Evolutionary conservation across 1,140 invertebrate species (phyloP).

Genomic region (Eupeodes corollae): DNA sequence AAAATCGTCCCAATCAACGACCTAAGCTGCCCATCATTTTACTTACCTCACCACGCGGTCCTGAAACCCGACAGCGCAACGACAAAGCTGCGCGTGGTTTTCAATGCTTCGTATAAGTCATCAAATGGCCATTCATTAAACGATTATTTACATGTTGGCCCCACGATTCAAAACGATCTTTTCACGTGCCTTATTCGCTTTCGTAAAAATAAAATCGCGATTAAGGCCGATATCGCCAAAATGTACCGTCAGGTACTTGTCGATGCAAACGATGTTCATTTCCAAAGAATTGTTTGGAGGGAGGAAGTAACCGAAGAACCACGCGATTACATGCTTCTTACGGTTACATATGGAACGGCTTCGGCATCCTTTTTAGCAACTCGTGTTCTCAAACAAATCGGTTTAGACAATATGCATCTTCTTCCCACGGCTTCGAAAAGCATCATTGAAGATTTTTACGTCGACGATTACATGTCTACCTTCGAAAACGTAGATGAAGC

Average conservation of each 20-base stretch:
- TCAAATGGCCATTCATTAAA: constrained; percentile 29
- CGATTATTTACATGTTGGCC: constrained; percentile 27
- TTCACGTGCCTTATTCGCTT: constrained; percentile 12
- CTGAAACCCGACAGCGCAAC: constrained; percentile 15
- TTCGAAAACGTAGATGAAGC: neutral
- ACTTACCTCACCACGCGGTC: constrained; percentile 29
- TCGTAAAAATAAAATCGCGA: constrained; percentile 8
- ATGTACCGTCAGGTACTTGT: constrained; percentile 22
- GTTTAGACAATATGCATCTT: too few species aligned
- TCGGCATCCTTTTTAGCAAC: constrained; percentile 25
- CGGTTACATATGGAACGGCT: constrained; percentile 27
- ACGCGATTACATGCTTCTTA: constrained; percentile 14
- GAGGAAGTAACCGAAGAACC: constrained; percentile 3
- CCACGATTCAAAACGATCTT: constrained; percentile 14
- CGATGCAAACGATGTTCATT: constrained; percentile 7
- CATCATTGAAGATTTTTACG: neutral
- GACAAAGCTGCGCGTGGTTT: constrained; percentile 35
- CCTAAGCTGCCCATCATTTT: too few species aligned
- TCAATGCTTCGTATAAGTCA: constrained; percentile 28
- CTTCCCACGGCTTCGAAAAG: neutral
- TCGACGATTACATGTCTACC: constrained; percentile 1
- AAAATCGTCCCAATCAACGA: too few species aligned
- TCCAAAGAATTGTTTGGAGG: constrained; percentile 22
- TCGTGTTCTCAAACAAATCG: constrained; percentile 19
- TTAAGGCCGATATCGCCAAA: too few species aligned